Percentiles rank a stretch among this genome's conserved stretches.
phyloP scores from a whole-genome alignment of 1,140 invertebrate species.

The Ceratosolen solmsi region DNA sequence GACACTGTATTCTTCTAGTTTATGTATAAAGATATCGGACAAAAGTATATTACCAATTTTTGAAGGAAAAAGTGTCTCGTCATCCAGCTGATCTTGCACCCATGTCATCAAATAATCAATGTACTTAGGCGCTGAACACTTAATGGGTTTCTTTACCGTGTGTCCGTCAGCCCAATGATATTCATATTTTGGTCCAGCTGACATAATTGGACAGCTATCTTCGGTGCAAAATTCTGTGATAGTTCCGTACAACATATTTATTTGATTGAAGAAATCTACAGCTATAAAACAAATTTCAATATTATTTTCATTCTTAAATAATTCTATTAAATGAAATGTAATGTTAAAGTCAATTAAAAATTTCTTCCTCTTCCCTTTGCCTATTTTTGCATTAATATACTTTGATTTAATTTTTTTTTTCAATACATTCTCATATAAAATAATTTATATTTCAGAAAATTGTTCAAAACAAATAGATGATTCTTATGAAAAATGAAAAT shows the following conservation, averaged over 20 bases:
- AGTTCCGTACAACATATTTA: slow-evolving; percentile 99
- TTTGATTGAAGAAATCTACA: slow-evolving; percentile 99
- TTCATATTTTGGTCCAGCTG: slow-evolving; percentile 97
- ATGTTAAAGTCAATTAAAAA: too few species aligned
- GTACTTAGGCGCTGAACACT: slow-evolving; percentile 99
- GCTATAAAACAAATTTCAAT: slow-evolving; percentile 77
- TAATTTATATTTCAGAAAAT: too few species aligned
- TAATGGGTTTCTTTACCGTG: slow-evolving; percentile 98
- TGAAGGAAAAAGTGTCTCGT: slow-evolving; percentile 98
- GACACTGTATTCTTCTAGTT: slow-evolving; percentile 30
- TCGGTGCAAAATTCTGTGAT: slow-evolving; percentile 99
- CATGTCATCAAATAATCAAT: slow-evolving; percentile 99
- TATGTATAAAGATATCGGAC: slow-evolving; percentile 29
- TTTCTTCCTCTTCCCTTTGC: too few species aligned
- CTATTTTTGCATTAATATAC: too few species aligned
- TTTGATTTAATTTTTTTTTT: too few species aligned
- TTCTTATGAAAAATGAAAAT: too few species aligned
- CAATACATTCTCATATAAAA: too few species aligned
- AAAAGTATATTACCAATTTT: slow-evolving; percentile 88
- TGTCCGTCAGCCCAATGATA: slow-evolving; percentile 99
- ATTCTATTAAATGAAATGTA: too few species aligned
- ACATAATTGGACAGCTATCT: slow-evolving; percentile 98
- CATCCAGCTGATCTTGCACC: slow-evolving; percentile 99
- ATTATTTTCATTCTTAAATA: neutral
- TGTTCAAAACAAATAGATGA: too few species aligned